A percentile compares a stretch with the other conserved stretches of the same genome.
Evolutionary conservation across 2,888 invertebrate genomes (phyloP).

Genomic region (Xanthia icteritia): DNA sequence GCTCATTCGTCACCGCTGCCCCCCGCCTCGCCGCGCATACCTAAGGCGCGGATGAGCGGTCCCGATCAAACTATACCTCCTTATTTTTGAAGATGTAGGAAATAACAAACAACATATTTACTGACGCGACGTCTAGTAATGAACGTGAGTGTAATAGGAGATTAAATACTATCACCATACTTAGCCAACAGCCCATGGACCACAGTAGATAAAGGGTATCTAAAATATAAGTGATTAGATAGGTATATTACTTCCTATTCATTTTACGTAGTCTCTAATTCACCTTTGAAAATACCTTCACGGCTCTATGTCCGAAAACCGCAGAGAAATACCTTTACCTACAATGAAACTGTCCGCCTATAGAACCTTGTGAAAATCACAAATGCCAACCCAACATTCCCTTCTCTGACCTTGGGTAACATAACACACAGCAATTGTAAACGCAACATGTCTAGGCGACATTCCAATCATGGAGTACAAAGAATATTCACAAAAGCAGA

Average conservation of each 20-base stretch:
- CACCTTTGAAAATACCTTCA: background rate
- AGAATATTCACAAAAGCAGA: background rate
- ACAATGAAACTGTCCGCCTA: background rate
- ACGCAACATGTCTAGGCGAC: slow-evolving; percentile 22
- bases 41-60: too few species aligned
- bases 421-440: background rate
- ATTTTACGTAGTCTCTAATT: background rate
- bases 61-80: too few species aligned
- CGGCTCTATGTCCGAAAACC: background rate
- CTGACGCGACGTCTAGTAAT: too few species aligned
- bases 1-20: too few species aligned
- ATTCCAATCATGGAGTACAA: slow-evolving; percentile 7
- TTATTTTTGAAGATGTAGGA: too few species aligned
- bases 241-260: background rate
- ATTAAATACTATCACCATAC: too few species aligned
- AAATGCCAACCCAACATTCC: slow-evolving; percentile 27
- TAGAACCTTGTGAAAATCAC: slow-evolving; percentile 11
- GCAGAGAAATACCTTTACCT: background rate
- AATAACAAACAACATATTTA: too few species aligned
- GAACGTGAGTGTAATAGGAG: too few species aligned
- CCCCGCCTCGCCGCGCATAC: too few species aligned
- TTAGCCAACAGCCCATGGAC: background rate
- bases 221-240: background rate
- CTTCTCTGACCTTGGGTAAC: slow-evolving; percentile 14
- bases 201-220: background rate